Conservation (phyloP, 2,888 invertebrate species). For the Apotomis turbidana region DNA sequence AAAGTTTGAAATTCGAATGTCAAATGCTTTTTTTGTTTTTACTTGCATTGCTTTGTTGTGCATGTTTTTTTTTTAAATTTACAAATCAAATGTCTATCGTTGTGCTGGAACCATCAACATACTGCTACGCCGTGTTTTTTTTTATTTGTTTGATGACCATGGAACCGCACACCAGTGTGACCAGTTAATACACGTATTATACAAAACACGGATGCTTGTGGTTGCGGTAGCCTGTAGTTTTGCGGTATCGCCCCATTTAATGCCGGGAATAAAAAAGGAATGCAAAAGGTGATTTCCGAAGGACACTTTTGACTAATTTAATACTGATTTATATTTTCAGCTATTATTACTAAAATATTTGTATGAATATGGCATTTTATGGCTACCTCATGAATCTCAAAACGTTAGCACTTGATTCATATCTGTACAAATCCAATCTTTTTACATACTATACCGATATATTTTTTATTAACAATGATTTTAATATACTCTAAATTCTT, state of each 20-base stretch:
- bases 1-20: too few relatives aligned
- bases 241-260: constrained; percentile 5
- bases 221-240: background rate
- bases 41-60: too few relatives aligned
- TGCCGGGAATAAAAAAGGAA: constrained; percentile 65
- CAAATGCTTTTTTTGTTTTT: too few relatives aligned
- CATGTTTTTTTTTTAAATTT: too few relatives aligned
- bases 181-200: background rate
- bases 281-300: constrained; percentile 62
- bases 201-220: background rate
- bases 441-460: constrained; percentile 74
- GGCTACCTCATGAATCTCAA: constrained; percentile 82
- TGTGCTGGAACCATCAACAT: too few relatives aligned
- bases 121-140: too few relatives aligned
- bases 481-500: constrained; percentile 70
- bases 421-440: constrained; percentile 65
- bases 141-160: too few relatives aligned
- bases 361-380: constrained; percentile 77
- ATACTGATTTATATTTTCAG: constrained; percentile 59
- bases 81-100: too few relatives aligned
- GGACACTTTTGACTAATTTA: constrained; percentile 51
- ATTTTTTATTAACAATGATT: constrained; percentile 69
- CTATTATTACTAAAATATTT: constrained; percentile 42
- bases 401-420: constrained; percentile 68
- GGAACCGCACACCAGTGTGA: too few relatives aligned